Evolutionary conservation across 2,113 vertebrate species (phyloP), one percentile per base, ranked within the genome.

Genomic region (Electrona antarctica): DNA sequence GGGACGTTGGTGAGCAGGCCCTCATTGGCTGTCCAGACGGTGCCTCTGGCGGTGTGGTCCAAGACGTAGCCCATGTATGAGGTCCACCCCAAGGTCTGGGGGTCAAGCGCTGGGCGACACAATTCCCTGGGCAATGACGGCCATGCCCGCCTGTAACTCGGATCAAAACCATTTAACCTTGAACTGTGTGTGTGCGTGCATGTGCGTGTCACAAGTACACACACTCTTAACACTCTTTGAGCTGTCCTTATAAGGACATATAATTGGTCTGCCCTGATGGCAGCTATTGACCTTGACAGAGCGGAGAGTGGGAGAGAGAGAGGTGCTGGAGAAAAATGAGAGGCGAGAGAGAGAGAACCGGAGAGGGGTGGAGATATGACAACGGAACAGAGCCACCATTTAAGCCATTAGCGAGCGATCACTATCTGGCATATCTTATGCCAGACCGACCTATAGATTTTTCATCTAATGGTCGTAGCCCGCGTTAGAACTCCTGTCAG

Each of bases 401-500:
- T 58, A 56, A 8, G 15, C 46, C 46, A 49, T 63, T 47, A 63
- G 61, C 60, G 69, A 76, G 77, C 70, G 65, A 88, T 60, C 60
- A 58, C 64, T 3, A 59, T 73, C 74, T 74, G 74, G 79, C 79
- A 74, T 76, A 70, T 69, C 77, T 68, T 80, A 78, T 79, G 67
- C 67, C 77, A 63, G 70, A 51, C 51, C 76, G 87, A 70, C 86
- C 57, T 67, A 78, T 68, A 77, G 79, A 55, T 87, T 86, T 84
- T 74, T 82, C 0, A 11, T 79, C 60, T 80, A 83, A 87, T 86
- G 82, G 80, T 83, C 79, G 88, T 78, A 85, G 77, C 59, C 81
- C 74, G 61, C 70, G 77, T 67, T 71, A 79, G 57, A 83, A 74
- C 75, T 84, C 60, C 76, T 78, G 77, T 80, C 77, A 79, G 80